Evolutionary conservation across 1,140 invertebrate genomes (phyloP).

Genomic region (Neoseiulus cucumeris): DNA sequence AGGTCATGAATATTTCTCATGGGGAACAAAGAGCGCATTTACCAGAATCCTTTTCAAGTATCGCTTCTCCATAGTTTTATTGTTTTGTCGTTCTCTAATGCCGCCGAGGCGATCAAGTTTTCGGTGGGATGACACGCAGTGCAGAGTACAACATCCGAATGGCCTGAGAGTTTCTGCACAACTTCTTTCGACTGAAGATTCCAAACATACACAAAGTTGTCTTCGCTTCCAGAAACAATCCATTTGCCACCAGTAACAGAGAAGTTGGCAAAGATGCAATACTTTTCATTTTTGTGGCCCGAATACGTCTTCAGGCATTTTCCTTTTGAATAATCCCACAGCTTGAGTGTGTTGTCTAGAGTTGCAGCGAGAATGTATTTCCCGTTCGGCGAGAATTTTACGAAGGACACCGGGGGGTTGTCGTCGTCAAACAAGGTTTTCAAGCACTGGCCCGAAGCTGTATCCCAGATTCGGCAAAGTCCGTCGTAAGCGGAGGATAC

Average conservation of each 20-base stretch:
- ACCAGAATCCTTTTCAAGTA: too few relatives aligned
- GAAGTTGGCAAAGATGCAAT: conserved; percentile 99
- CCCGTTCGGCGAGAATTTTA: conserved; percentile 98
- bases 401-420: conserved; percentile 97
- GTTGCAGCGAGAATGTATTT: conserved; percentile 98
- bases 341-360: conserved; percentile 87
- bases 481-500: conserved; percentile 98
- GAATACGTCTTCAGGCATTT: conserved; percentile 89
- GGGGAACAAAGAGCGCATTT: too few relatives aligned
- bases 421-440: conserved; percentile 80
- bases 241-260: conserved; percentile 99
- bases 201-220: conserved; percentile 98
- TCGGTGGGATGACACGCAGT: conserved; percentile 94
- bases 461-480: conserved; percentile 98
- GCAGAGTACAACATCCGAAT: conserved; percentile 91
- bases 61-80: conserved; percentile 99
- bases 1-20: too few relatives aligned
- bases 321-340: conserved; percentile 96
- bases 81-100: conserved; percentile 94
- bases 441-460: conserved; percentile 91
- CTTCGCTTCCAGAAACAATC: conserved; percentile 99
- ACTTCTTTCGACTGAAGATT: conserved; percentile 98
- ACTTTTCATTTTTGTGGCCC: conserved; percentile 97
- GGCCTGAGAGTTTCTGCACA: conserved; percentile 88
- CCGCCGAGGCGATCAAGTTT: conserved; percentile 97